phyloP scores from a whole-genome alignment of 2,797 vertebrate species.

The Sardinella longiceps region DNA sequence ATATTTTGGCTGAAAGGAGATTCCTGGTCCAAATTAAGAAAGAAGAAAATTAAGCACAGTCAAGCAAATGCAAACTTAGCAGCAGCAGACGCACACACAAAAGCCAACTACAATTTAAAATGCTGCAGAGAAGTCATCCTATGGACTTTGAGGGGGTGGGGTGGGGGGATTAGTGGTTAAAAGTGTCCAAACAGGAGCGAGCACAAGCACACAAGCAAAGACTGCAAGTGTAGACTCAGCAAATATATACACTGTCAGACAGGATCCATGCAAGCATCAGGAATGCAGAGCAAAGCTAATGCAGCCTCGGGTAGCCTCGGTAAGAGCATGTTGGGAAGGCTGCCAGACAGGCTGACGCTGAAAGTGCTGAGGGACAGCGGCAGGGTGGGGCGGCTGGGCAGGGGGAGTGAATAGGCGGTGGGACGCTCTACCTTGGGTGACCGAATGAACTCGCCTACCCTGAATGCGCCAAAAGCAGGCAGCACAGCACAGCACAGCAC shows the following conservation, averaged over 20 bases:
- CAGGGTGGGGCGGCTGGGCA: neutral
- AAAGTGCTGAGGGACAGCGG: neutral
- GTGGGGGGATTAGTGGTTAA: neutral
- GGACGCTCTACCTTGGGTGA: constrained; percentile 31
- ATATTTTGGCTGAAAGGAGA: neutral
- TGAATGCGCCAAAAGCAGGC: constrained; percentile 9
- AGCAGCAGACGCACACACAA: neutral
- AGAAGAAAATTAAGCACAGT: neutral
- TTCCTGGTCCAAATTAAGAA: constrained; percentile 13
- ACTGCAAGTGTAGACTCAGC: constrained; percentile 9
- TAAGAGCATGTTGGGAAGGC: constrained; percentile 16
- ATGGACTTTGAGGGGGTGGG: neutral
- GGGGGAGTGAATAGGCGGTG: neutral
- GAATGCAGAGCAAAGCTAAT: constrained; percentile 16
- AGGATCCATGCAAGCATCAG: constrained; percentile 21
- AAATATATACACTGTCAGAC: constrained; percentile 18
- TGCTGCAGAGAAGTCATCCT: neutral
- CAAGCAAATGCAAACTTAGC: neutral
- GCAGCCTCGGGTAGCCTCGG: neutral
- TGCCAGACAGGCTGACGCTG: constrained; percentile 5
- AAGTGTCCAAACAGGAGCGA: constrained; percentile 10
- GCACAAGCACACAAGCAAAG: neutral
- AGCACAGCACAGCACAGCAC: constrained; percentile 21
- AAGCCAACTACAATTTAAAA: neutral
- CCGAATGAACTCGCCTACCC: constrained; percentile 43